Evolutionary conservation across 2,797 vertebrate genomes (phyloP), one percentile per base, ranked within the genome.

Genomic region (Spondyliosoma cantharus): DNA sequence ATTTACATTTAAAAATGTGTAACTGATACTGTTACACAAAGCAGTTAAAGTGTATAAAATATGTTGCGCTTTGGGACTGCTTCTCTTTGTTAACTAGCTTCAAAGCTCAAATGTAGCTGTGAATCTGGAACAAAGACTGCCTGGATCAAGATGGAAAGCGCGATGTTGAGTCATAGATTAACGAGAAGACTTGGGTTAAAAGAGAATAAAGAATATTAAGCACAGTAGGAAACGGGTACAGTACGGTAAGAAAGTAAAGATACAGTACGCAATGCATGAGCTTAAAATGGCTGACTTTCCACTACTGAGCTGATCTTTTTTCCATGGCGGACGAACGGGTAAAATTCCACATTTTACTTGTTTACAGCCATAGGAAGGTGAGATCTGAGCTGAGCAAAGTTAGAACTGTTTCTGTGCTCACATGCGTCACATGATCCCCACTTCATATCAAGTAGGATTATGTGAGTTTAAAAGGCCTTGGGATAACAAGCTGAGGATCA

Each of bases 391-490:
- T 43, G 37, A 17, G 24, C 9, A 53, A 43, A 46, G 73, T 72
- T 53, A 59, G 57, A 61, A 14, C 20, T 45, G 19, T 1, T 22
- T 17, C 9, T n/a, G 37, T 6, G 52, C 32, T 64, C 59, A 63
- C 65, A 58, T 58, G 13, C 1, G 3, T 80, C 56, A 74, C 42
- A 74, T 81, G 7, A 17, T 77, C 65, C 74, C 24, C 24, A 46
- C 71, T 56, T 80, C 3, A 16, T 15, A 71, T 37, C 0, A 71
- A 78, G 67, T 19, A 22, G 59, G 12, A 53, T 52, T 42, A 83
- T 81, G 84, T 48, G 62, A 83, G 53, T 72, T 82, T 83, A 56
- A 80, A 74, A 83, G 74, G 66, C 74, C 74, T 78, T 75, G 48
- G 27, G 77, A 22, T 37, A 24, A 64, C 22, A 53, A 1, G 20